A percentile compares a stretch with the other conserved stretches of the same genome.
Evolutionary conservation across 2,113 vertebrate genomes (phyloP).

Genomic region (Coptodon bakossiorum): DNA sequence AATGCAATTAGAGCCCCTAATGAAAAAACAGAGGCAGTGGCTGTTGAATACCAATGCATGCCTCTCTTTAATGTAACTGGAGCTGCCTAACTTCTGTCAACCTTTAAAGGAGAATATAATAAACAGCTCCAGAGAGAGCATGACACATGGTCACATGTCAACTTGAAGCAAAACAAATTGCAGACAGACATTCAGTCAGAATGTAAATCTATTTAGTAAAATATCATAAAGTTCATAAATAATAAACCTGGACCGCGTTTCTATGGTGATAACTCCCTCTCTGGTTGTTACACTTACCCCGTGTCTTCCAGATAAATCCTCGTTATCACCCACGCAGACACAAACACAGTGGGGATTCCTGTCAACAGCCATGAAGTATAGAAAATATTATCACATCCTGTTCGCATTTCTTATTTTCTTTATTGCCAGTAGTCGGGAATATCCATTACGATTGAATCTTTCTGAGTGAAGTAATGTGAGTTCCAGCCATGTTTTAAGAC

Average conservation of each 20-base stretch:
- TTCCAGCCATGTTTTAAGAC: background rate
- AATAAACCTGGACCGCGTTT: background rate
- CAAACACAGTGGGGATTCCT: conserved; percentile 84
- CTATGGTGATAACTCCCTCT: background rate
- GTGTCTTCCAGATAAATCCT: conserved; percentile 84
- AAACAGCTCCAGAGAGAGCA: background rate
- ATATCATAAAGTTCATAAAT: background rate
- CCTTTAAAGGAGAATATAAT: background rate
- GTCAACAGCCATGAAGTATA: background rate
- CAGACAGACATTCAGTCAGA: background rate
- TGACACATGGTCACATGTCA: background rate
- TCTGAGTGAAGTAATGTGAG: background rate
- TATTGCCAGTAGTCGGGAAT: background rate
- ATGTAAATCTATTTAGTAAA: background rate
- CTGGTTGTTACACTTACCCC: conserved; percentile 63
- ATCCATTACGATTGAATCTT: background rate
- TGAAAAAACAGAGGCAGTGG: background rate
- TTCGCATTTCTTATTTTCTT: background rate
- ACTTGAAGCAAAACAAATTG: background rate
- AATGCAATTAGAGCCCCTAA: background rate
- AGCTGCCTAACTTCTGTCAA: background rate
- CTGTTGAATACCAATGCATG: background rate
- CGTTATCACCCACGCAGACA: conserved; percentile 74
- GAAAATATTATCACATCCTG: background rate
- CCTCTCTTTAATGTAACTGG: background rate